Conservation (phyloP, 2,797 vertebrate species). For the Manis crassicaudata region DNA sequence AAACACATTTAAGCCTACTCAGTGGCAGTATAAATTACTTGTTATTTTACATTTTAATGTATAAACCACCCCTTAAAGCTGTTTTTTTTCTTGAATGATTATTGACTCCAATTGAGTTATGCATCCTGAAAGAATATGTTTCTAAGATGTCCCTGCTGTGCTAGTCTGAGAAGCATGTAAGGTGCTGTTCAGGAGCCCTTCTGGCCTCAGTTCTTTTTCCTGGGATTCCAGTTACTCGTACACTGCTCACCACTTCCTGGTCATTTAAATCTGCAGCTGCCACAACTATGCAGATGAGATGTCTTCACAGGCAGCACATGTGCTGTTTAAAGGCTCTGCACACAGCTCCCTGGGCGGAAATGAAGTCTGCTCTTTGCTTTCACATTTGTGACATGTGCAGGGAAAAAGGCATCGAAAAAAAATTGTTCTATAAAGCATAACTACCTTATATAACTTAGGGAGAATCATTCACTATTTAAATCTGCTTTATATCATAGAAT, state of each 20-base stretch:
- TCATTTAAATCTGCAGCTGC: slow-evolving; percentile 15
- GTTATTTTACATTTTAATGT: slow-evolving; percentile 24
- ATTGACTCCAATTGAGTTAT: not conserved
- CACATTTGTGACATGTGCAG: not conserved
- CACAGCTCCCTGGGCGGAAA: not conserved
- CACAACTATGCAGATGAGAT: not conserved
- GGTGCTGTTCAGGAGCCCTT: not conserved
- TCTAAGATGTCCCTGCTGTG: not conserved
- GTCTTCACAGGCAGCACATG: not conserved
- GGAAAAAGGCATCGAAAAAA: not conserved
- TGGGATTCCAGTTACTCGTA: not conserved
- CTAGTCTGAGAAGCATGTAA: not conserved
- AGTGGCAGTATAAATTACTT: not conserved
- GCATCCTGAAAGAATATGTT: not conserved
- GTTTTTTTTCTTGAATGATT: slow-evolving; percentile 8
- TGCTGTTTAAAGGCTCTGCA: not conserved
- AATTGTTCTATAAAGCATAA: not conserved
- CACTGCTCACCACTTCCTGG: not conserved
- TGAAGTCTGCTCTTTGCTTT: not conserved
- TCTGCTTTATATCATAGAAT: not conserved
- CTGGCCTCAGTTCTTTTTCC: not conserved
- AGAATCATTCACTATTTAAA: not conserved
- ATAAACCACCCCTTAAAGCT: not conserved
- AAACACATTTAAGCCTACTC: not conserved
- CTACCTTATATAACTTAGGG: not conserved